Percentiles rank a stretch among this genome's conserved stretches.
Evolutionary conservation across 92 coral and sea anemone genomes (phyloP).

Genomic region (Epizoanthus scotinus): DNA sequence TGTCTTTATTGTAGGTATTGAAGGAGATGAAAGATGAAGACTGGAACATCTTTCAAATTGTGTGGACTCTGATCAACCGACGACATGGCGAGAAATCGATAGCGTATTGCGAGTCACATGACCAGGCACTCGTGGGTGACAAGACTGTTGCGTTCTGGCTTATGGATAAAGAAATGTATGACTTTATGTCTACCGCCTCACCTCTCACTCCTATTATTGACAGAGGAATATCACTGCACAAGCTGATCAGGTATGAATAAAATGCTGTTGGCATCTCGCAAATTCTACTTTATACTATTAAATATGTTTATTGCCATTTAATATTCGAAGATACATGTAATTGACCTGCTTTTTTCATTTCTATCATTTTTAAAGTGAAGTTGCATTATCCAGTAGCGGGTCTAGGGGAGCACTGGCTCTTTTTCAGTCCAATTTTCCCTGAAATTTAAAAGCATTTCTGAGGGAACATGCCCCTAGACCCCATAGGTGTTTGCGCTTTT

Average conservation of each 20-base stretch:
- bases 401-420: too few species aligned
- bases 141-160: slow-evolving; percentile 98
- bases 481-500: too few species aligned
- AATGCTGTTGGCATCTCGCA: neutral
- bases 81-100: slow-evolving; percentile 94
- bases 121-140: slow-evolving; percentile 98
- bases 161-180: slow-evolving; percentile 99
- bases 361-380: too few species aligned
- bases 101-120: slow-evolving; percentile 95
- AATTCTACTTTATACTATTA: neutral
- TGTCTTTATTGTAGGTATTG: slow-evolving; percentile 53
- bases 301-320: neutral
- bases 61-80: slow-evolving; percentile 83
- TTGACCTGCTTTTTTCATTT: too few species aligned
- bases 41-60: slow-evolving; percentile 76
- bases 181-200: slow-evolving; percentile 75
- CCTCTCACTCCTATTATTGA: slow-evolving; percentile 84
- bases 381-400: too few species aligned
- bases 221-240: slow-evolving; percentile 91
- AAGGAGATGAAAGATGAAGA: slow-evolving; percentile 89
- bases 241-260: slow-evolving; percentile 87
- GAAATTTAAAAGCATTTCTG: too few species aligned
- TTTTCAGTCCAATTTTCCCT: too few species aligned
- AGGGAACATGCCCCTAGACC: too few species aligned
- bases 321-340: too few species aligned